Base-by-base conservation (phyloP, 2,797 vertebrate genomes). In the Chanos chanos region DNA sequence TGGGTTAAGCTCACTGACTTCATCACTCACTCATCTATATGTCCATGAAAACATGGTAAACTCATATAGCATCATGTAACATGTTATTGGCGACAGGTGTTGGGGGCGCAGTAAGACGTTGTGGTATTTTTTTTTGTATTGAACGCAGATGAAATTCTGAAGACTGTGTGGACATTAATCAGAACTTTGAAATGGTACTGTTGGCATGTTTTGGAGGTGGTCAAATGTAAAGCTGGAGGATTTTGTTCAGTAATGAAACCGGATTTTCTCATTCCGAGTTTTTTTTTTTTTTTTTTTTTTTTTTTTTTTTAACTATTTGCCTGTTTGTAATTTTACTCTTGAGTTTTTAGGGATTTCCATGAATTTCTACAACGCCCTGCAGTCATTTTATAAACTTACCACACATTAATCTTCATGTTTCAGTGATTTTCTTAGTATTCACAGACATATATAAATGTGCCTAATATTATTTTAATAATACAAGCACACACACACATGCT, bases 61-160 rank as follows among this genome's bases (percentile, higher is more conserved):
- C 51, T 45, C 37, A 21, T 53, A 50, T 69, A 57, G 62, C 57
- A 66, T 65, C 57, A 58, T 58, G 27, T 37, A 57, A 61, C 56
- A 64, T 43, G 36, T 68, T 56, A 52, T 61, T 16, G 16, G 47
- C 31, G 31, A 18, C 21, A 28, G 28, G 55, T 50, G 22, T 49
- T 49, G 58, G 58, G 53, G 36, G 44, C 47, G 22, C n/a, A 40
- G 60, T 61, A 33, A 56, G 30, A 57, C 48, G 19, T 33, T 25
- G 7, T 50, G 31, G 3, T 28, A n/a, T n/a, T n/a, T n/a, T n/a
- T n/a, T n/a, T n/a, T n/a, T n/a, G 57, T 66, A 57, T 50, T 51
- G 53, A 51, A 58, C 51, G 36, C 64, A 59, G 49, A 67, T 63
- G 54, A 67, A 54, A 45, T 24, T 33, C 10, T 54, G 44, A n/a